These are phyloP conservation scores for Limosa lapponica DNA, from an alignment of 2,797 vertebrate genomes.

Conservation along the genomic window DNA sequence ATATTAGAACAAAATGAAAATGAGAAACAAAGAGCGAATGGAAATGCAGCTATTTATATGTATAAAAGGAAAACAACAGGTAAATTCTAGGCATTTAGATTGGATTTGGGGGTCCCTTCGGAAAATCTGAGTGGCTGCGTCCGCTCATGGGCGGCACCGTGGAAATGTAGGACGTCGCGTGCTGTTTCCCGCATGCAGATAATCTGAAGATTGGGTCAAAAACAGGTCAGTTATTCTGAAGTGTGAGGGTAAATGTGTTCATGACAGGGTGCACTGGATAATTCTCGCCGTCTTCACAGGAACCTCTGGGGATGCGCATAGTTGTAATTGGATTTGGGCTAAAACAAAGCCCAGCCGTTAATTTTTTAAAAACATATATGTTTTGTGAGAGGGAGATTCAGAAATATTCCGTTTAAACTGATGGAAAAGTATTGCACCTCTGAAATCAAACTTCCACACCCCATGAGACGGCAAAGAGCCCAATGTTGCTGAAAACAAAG, in stretches of 20 bases:
- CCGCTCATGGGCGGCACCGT: neutral
- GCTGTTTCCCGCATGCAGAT: conserved; percentile 22
- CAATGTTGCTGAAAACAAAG: neutral
- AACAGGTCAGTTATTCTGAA: conserved; percentile 60
- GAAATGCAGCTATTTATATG: conserved; percentile 84
- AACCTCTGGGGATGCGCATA: conserved; percentile 5
- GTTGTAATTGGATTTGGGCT: conserved; percentile 42
- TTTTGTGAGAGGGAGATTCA: neutral
- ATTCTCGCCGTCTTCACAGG: neutral
- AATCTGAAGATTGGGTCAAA: conserved; percentile 63
- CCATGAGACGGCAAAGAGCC: neutral
- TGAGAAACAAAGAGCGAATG: conserved; percentile 85
- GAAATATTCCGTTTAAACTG: neutral
- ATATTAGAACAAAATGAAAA: conserved; percentile 88
- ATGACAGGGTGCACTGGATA: neutral
- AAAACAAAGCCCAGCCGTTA: conserved; percentile 7
- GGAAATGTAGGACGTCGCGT: neutral
- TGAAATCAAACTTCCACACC: neutral
- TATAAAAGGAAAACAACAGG: conserved; percentile 81
- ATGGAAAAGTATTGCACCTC: neutral
- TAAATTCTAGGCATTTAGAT: conserved; percentile 77
- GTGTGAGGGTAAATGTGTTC: conserved; percentile 24
- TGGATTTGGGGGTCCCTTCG: conserved; percentile 72
- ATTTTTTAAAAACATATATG: neutral
- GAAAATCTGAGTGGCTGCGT: conserved; percentile 54